phyloP scores from a whole-genome alignment of 2,888 invertebrate genomes.

The Fragum fragum region DNA sequence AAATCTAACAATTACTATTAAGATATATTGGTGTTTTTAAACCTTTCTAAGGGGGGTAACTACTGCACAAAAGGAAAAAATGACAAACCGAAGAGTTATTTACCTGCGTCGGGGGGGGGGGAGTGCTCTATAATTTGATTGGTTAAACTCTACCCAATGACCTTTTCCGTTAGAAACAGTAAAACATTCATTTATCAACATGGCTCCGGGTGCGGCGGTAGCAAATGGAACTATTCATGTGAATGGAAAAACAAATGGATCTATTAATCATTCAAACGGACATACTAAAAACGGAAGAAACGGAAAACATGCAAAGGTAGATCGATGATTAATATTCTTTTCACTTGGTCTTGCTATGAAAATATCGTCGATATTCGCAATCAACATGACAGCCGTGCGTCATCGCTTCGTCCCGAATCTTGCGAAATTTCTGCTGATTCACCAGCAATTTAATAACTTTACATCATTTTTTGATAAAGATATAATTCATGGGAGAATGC shows the following conservation, averaged over 20 bases:
- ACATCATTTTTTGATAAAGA: no score
- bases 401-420: background rate
- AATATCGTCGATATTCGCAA: constrained; percentile 7
- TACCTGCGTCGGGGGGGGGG: background rate
- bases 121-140: constrained; percentile 28
- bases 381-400: background rate
- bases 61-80: background rate
- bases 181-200: constrained; percentile 53
- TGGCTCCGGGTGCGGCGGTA: constrained; percentile 63
- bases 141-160: constrained; percentile 35
- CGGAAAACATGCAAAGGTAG: constrained; percentile 73
- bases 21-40: no score
- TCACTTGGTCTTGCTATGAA: background rate
- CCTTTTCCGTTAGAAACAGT: constrained; percentile 45
- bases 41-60: background rate
- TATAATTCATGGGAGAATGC: background rate
- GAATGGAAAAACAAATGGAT: constrained; percentile 71
- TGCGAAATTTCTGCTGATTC: background rate
- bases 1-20: no score
- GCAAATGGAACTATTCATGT: constrained; percentile 54
- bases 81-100: background rate
- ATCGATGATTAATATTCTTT: background rate
- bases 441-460: background rate
- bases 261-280: constrained; percentile 68
- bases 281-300: constrained; percentile 74